Evolutionary conservation across 2,113 vertebrate genomes (phyloP), one percentile per base, ranked within the genome.

Genomic region (Ploceus nigricollis): DNA sequence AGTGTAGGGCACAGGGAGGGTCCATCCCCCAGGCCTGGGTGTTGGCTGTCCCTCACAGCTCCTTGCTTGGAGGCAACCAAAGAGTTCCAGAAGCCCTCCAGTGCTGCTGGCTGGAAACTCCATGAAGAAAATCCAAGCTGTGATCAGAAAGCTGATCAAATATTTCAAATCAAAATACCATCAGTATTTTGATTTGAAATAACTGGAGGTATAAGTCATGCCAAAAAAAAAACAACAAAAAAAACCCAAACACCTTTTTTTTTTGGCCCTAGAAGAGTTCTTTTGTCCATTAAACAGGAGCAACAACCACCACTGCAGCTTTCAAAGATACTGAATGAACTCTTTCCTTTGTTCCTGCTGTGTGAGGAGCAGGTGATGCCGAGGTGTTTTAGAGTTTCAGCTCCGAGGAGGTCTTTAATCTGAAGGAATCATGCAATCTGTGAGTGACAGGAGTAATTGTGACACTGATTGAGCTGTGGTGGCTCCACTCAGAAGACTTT

Each of bases 391-490:
- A 12, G 56, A 54, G 50, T 2, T 70, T 70, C 69, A 47, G 40
- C 70, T 82, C 70, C 3, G 6, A 78, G 72, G 6, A 68, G n/a
- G 5, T 69, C 51, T 93, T 93, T 73, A 64, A 79, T 61, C 69
- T 47, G 64, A 92, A 89, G 30, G 48, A 77, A 72, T 23, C 42
- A 9, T 25, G 30, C 16, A 44, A 84, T 19, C 17, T 1, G 2
- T 40, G 79, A 92, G 81, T 91, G 91, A 90, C 85, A 28, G 87
- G 35, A 1, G 10, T 24, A 2, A 9, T 64, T 16, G 15, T 83
- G 87, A 71, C 85, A 39, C 73, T 93, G 94, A 96, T 92, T 83
- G 94, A 96, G 94, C 70, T 85, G 85, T 66, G 70, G 94, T 96
- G 96, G 85, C 96, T 96, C 94, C 64, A 15, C 5, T 7, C 72